phyloP scores from a whole-genome alignment of 1,140 invertebrate species.

The Papilio xuthus region DNA sequence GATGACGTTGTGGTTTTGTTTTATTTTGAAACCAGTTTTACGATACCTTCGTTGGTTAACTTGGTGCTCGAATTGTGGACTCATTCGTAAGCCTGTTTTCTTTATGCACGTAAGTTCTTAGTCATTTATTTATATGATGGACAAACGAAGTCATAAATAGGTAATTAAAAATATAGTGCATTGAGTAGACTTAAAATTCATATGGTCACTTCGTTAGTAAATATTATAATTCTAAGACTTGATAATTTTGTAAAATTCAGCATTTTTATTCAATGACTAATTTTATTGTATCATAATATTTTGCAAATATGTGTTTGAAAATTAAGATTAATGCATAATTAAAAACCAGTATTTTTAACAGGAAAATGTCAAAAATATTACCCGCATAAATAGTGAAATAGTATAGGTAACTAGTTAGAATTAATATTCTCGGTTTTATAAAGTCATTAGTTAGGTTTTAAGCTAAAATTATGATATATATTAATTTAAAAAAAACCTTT shows the following conservation, averaged over 20 bases:
- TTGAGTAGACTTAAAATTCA: background rate
- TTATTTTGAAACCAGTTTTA: constrained; percentile 28
- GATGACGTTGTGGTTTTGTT: constrained; percentile 15
- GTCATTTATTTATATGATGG: constrained; percentile 3
- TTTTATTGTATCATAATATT: no score
- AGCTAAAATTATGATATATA: background rate
- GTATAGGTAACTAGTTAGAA: no score
- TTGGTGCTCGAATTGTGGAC: background rate
- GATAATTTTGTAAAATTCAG: background rate
- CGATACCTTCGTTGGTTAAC: constrained; percentile 2
- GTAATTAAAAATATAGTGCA: background rate
- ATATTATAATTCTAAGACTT: background rate
- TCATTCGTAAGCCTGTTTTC: constrained; percentile 24
- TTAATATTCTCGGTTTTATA: no score
- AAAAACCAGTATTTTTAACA: no score
- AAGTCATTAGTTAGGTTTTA: no score
- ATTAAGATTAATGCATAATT: no score
- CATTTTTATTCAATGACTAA: background rate
- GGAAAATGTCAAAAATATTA: no score
- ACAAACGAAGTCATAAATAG: background rate
- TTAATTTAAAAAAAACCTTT: background rate
- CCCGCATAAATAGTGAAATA: no score
- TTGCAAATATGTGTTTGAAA: background rate
- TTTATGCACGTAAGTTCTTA: background rate
- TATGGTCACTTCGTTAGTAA: background rate